A percentile compares a stretch with the other conserved stretches of the same genome.
phyloP scores from a whole-genome alignment of 1,140 invertebrate genomes.

The Calliopsis andreniformis region DNA sequence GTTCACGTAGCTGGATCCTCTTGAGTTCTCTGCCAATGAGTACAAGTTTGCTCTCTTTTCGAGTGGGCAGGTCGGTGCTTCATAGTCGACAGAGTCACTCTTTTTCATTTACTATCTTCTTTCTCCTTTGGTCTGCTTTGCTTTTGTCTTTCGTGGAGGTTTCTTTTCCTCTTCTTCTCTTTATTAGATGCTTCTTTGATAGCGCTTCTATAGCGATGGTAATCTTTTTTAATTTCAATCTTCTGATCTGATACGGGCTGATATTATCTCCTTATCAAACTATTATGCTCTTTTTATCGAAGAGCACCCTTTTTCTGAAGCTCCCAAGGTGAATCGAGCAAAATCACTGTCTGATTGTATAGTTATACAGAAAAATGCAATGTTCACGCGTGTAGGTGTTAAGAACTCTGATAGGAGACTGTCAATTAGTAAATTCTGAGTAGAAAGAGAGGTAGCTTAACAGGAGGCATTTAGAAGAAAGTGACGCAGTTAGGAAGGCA shows the following conservation, averaged over 20 bases:
- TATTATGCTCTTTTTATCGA: not conserved
- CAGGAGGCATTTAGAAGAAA: too few species aligned
- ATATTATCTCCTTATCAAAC: slow-evolving; percentile 24
- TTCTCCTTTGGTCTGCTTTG: not conserved
- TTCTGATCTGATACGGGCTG: not conserved
- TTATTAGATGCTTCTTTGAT: not conserved
- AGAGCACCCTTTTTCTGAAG: slow-evolving; percentile 1
- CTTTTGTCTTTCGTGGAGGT: not conserved
- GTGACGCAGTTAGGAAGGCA: not conserved
- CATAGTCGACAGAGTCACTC: too few species aligned
- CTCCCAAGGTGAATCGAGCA: slow-evolving; percentile 16
- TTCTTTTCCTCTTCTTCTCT: not conserved
- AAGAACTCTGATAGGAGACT: not conserved
- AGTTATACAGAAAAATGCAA: not conserved
- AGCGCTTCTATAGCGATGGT: not conserved
- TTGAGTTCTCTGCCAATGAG: too few species aligned
- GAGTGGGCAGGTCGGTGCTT: too few species aligned
- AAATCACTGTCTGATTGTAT: not conserved
- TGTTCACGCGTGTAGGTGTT: not conserved
- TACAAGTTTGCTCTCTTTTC: too few species aligned
- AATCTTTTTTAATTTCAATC: not conserved
- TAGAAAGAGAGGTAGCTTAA: not conserved
- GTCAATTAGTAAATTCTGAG: not conserved
- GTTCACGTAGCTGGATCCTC: too few species aligned
- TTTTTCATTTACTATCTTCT: not conserved